phyloP scores from a whole-genome alignment of 2,113 vertebrate genomes.

The Thryonomys swinderianus region DNA sequence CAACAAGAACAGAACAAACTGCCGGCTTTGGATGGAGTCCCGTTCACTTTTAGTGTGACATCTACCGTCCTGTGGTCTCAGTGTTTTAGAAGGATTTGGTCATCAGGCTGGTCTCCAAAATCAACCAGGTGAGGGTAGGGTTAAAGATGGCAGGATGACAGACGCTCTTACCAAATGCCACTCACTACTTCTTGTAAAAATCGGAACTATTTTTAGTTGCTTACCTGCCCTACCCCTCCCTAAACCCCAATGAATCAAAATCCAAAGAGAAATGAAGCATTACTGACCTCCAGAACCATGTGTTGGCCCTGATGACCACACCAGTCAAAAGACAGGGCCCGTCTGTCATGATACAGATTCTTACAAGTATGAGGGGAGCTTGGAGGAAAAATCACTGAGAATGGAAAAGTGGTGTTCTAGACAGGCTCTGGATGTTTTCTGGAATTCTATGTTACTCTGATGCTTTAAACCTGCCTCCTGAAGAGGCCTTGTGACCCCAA shows the following conservation, averaged over 20 bases:
- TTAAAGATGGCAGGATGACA: conserved; percentile 35
- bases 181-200: background rate
- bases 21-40: background rate
- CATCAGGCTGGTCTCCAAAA: conserved; percentile 40
- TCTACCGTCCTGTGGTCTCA: background rate
- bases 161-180: background rate
- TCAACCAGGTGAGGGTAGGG: background rate
- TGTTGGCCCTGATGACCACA: background rate
- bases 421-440: background rate
- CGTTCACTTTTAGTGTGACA: background rate
- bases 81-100: conserved; percentile 41
- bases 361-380: background rate
- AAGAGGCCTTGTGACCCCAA: background rate
- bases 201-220: background rate
- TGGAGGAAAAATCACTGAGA: background rate
- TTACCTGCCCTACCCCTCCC: too few relatives aligned
- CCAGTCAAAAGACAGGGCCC: background rate
- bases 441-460: background rate
- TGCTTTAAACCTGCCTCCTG: background rate
- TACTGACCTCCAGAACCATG: background rate
- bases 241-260: background rate
- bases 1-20: background rate
- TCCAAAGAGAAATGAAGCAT: background rate
- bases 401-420: background rate
- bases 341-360: background rate